Conservation (phyloP, 2,888 invertebrate genomes). For the Cantharis lateralis region DNA sequence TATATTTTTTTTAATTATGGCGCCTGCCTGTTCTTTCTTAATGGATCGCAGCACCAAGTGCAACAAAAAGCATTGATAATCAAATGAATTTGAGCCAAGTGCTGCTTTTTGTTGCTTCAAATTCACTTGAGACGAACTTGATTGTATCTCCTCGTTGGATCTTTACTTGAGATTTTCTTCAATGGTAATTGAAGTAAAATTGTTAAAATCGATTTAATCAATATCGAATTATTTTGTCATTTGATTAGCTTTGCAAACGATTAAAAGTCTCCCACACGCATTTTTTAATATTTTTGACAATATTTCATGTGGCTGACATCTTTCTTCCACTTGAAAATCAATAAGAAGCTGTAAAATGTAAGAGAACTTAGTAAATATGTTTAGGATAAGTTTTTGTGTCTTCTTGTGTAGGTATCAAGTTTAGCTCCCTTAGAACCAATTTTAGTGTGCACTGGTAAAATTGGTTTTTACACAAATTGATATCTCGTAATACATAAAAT, state of each 20-base stretch:
- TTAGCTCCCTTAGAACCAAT: background rate
- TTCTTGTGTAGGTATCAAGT: background rate
- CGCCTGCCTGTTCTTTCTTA: background rate
- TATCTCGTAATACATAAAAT: background rate
- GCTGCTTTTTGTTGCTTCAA: background rate
- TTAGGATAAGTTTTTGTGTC: background rate
- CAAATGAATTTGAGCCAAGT: background rate
- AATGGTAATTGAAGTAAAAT: background rate
- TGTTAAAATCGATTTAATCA: background rate
- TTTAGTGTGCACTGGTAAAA: background rate
- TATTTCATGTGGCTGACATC: background rate
- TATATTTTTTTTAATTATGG: conserved; percentile 1
- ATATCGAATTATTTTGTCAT: background rate
- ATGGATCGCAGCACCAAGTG: background rate
- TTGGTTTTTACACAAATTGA: background rate
- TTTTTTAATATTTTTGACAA: background rate
- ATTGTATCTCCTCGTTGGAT: background rate
- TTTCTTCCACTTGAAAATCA: background rate
- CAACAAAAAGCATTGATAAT: background rate
- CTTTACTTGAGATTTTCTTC: background rate
- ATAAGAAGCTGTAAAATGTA: background rate
- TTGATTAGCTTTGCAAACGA: background rate
- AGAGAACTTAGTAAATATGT: background rate
- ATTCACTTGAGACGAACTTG: background rate
- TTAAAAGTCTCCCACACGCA: background rate